phyloP scores from a whole-genome alignment of 1,140 invertebrate species.

The Hycleus phaleratus region DNA sequence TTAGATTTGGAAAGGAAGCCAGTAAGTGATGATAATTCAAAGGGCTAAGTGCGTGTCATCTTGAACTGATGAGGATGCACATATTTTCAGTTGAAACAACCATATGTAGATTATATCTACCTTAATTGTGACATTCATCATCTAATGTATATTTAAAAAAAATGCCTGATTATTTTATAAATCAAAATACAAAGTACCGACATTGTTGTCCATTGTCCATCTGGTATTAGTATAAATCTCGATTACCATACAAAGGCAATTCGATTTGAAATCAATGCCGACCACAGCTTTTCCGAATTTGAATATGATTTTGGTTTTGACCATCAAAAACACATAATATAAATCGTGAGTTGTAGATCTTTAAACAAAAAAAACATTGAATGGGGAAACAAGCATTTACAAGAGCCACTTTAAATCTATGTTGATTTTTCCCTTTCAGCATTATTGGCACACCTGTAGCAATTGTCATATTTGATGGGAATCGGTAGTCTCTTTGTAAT shows the following conservation, averaged over 20 bases:
- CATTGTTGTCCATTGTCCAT: no score
- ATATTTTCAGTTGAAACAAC: no score
- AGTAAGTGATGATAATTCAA: slow-evolving; percentile 14
- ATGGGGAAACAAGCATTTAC: no score
- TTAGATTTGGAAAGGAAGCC: slow-evolving; percentile 13
- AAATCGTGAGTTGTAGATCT: slow-evolving; percentile 8
- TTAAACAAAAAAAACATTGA: no score
- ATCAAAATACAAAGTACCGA: no score
- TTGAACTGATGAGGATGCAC: no score
- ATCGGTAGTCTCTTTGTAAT: no score
- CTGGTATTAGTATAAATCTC: neutral
- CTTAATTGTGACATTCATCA: no score
- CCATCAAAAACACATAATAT: slow-evolving; percentile 25
- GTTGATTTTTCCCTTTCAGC: neutral
- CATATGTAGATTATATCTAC: no score
- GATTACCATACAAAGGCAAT: slow-evolving; percentile 23
- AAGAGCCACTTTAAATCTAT: neutral
- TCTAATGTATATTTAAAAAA: no score
- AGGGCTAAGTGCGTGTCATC: slow-evolving; percentile 9
- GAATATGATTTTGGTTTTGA: slow-evolving; percentile 19
- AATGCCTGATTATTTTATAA: no score
- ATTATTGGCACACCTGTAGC: slow-evolving; percentile 12
- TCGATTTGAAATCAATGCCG: slow-evolving; percentile 6
- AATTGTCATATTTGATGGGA: slow-evolving; percentile 4
- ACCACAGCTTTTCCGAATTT: slow-evolving; percentile 14